These are phyloP conservation scores for Tetheella fluctuosa DNA, from an alignment of 2,888 invertebrate species.

Conservation along the genomic window DNA sequence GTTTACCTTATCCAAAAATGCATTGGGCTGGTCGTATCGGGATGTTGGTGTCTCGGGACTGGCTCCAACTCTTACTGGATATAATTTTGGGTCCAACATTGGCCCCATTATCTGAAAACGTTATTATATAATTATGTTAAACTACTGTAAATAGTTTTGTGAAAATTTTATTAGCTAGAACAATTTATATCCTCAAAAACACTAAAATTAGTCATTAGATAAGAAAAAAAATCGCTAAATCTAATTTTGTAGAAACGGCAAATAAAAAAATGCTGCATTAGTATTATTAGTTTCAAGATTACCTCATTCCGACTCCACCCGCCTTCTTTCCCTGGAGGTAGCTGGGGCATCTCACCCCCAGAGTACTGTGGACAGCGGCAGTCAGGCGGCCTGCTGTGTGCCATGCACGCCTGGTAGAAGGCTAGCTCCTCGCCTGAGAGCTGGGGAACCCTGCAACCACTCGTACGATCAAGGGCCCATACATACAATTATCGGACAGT, in stretches of 20 bases:
- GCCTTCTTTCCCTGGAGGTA: slow-evolving; percentile 68
- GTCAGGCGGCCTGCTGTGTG: slow-evolving; percentile 69
- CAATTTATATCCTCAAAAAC: too few species aligned
- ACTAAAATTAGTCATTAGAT: too few species aligned
- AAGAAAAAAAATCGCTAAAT: too few species aligned
- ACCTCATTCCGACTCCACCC: slow-evolving; percentile 78
- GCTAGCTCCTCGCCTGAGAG: slow-evolving; percentile 70
- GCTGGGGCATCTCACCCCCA: slow-evolving; percentile 58
- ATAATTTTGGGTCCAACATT: slow-evolving; percentile 85
- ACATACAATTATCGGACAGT: too few species aligned
- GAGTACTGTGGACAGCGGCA: slow-evolving; percentile 74
- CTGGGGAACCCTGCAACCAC: slow-evolving; percentile 51
- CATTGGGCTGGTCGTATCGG: slow-evolving; percentile 84
- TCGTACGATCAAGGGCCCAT: too few species aligned
- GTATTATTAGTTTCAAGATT: not conserved
- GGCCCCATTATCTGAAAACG: slow-evolving; percentile 82
- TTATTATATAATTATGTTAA: too few species aligned
- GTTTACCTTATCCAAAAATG: slow-evolving; percentile 84
- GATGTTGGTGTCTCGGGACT: slow-evolving; percentile 82
- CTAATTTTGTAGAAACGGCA: too few species aligned
- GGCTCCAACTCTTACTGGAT: slow-evolving; percentile 82
- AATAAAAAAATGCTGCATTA: too few species aligned
- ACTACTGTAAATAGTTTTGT: too few species aligned
- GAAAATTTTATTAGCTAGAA: too few species aligned
- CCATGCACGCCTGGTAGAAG: slow-evolving; percentile 77